Conservation (phyloP, 2,113 vertebrate species). For the Psilopogon haemacephalus region DNA sequence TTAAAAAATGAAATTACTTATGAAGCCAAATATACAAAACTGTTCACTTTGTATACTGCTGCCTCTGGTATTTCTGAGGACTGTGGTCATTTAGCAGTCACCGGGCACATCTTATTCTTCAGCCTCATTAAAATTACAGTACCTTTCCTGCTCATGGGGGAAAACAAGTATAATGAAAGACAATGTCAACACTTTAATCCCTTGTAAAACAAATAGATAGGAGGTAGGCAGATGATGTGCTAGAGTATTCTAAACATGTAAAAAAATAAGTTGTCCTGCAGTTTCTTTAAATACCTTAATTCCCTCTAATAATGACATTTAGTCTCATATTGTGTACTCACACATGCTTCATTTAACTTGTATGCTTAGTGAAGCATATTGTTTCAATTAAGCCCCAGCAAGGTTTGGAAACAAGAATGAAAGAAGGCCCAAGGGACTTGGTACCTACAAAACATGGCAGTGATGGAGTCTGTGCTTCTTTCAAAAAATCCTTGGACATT, state of each 20-base stretch:
- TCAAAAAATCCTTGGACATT: not conserved
- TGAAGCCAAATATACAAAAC: not conserved
- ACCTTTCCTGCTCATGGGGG: not conserved
- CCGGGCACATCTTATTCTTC: not conserved
- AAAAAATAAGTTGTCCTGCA: not conserved
- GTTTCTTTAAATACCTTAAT: slow-evolving; percentile 15
- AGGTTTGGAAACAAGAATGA: slow-evolving; percentile 43
- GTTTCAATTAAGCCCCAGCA: slow-evolving; percentile 65
- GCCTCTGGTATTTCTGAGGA: not conserved
- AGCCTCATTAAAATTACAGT: not conserved
- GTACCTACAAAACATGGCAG: not conserved
- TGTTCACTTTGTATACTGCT: not conserved
- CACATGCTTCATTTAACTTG: slow-evolving; percentile 18
- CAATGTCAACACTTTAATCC: not conserved
- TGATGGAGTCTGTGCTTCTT: not conserved
- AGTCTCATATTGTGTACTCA: slow-evolving; percentile 16
- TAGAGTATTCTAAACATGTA: not conserved
- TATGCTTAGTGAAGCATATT: slow-evolving; percentile 42
- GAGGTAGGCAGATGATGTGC: not conserved
- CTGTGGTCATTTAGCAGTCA: not conserved
- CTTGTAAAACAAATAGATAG: not conserved
- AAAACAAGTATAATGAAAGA: not conserved
- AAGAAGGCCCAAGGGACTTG: slow-evolving; percentile 23
- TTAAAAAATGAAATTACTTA: not conserved
- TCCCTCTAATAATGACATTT: slow-evolving; percentile 6